Conservation (phyloP, 2,888 invertebrate species). For the Calameuta filiformis region DNA sequence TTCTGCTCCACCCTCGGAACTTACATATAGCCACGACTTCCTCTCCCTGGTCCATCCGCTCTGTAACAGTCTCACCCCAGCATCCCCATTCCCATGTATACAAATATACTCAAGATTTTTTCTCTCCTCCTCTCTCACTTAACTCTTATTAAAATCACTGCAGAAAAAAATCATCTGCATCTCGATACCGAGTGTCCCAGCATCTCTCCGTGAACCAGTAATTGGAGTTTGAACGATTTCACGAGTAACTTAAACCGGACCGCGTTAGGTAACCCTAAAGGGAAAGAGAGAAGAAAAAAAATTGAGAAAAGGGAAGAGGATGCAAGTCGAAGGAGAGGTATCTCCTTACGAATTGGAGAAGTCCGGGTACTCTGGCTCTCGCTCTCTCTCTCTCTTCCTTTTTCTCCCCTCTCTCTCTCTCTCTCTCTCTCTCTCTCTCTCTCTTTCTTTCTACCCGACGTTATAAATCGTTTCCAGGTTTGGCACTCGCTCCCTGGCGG, state of each 20-base stretch:
- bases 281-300: not conserved
- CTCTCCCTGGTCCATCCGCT: not conserved
- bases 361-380: constrained; percentile 8
- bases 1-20: constrained; percentile 18
- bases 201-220: not conserved
- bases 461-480: constrained; percentile 61
- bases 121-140: not conserved
- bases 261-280: not conserved
- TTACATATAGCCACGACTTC: not conserved
- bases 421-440: not conserved
- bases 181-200: not conserved
- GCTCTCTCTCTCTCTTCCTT: not conserved
- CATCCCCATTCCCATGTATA: not conserved
- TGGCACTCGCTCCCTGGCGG: constrained; percentile 40
- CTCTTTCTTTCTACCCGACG: constrained; percentile 7
- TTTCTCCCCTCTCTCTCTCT: not conserved
- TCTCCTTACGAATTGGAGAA: constrained; percentile 42
- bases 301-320: constrained; percentile 18
- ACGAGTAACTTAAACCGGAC: constrained; percentile 1
- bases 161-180: not conserved
- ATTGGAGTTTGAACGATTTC: constrained; percentile 5
- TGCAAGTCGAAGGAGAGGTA: constrained; percentile 19
- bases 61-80: not conserved
- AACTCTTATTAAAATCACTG: not conserved
- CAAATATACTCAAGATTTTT: not conserved